Base-by-base conservation (phyloP, 2,113 vertebrate species). In the Chionodraco myersi region DNA sequence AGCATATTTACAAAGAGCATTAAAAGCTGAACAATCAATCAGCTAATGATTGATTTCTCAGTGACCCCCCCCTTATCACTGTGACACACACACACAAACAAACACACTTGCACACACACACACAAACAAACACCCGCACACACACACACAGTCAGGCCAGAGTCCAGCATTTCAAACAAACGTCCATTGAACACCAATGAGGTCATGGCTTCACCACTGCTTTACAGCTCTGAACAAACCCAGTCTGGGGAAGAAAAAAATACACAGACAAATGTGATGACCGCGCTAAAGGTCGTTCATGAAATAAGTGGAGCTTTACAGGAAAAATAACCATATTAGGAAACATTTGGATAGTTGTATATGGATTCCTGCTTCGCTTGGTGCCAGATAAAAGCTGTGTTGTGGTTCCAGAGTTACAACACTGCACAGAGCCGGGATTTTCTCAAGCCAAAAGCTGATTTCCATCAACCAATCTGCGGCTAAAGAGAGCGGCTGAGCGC, bases 121-220 rank as follows among this genome's bases (percentile, higher is more conserved):
- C 44, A 44, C 9, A 23, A 21, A 71, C 21, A 69, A 34, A 74
- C 23, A 44, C 36, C 36, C 23, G 58, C 57, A 66, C 36, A 51
- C 21, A 56, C 21, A 56, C 59, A 81, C 58, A 30, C 64, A 64
- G 45, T 30, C 80, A 86, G 89, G 83, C 80, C 91, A 93, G 82
- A 95, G 93, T 94, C 91, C 93, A 92, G 80, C 76, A 3, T 49
- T 72, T 66, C 21, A 83, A 82, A 95, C 92, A 94, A 94, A 91
- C 83, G 92, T 70, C 82, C 88, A 86, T 91, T 94, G 87, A 93
- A 84, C 48, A 82, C 52, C 83, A 91, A 73, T 91, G 89, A 92
- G 87, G 84, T 92, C 93, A 93, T 75, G 54, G 72, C 88, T 88
- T 78, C 90, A 73, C 64, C 21, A 51, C 78, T 85, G 41, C 51